These are phyloP conservation scores for Ectropis crepuscularia DNA, from an alignment of 2,888 invertebrate genomes.

Conservation along the genomic window DNA sequence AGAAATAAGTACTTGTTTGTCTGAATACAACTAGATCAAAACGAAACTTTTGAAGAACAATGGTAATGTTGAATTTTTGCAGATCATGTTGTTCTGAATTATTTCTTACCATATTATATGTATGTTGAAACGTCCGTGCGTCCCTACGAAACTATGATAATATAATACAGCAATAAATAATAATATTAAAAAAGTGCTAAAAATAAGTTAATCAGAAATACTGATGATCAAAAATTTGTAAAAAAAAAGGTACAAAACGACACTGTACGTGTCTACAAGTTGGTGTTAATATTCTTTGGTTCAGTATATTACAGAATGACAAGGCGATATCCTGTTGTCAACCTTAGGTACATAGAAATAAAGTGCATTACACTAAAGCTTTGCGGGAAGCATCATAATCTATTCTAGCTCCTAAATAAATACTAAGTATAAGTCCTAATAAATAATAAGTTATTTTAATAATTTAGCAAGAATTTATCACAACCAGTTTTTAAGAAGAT, in stretches of 20 bases:
- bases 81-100: too few species aligned
- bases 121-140: too few species aligned
- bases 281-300: slow-evolving; percentile 41
- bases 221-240: slow-evolving; percentile 33
- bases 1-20: too few species aligned
- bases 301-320: slow-evolving; percentile 21
- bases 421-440: too few species aligned
- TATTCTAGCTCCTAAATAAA: slow-evolving; percentile 30
- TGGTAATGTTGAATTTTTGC: too few species aligned
- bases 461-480: slow-evolving; percentile 48
- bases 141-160: slow-evolving; percentile 8
- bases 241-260: slow-evolving; percentile 31
- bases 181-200: slow-evolving; percentile 9
- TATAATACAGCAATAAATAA: slow-evolving; percentile 18
- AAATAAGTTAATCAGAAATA: slow-evolving; percentile 34
- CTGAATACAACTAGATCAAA: too few species aligned
- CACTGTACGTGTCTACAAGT: slow-evolving; percentile 20
- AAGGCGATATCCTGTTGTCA: slow-evolving; percentile 9
- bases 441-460: slow-evolving; percentile 28
- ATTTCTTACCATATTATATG: too few species aligned
- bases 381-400: slow-evolving; percentile 3
- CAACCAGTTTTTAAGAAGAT: slow-evolving; percentile 44
- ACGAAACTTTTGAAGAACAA: too few species aligned
- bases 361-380: slow-evolving; percentile 4
- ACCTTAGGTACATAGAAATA: slow-evolving; percentile 1